Base-by-base conservation (phyloP, 2,113 vertebrate species). In the Steatornis caripensis region DNA sequence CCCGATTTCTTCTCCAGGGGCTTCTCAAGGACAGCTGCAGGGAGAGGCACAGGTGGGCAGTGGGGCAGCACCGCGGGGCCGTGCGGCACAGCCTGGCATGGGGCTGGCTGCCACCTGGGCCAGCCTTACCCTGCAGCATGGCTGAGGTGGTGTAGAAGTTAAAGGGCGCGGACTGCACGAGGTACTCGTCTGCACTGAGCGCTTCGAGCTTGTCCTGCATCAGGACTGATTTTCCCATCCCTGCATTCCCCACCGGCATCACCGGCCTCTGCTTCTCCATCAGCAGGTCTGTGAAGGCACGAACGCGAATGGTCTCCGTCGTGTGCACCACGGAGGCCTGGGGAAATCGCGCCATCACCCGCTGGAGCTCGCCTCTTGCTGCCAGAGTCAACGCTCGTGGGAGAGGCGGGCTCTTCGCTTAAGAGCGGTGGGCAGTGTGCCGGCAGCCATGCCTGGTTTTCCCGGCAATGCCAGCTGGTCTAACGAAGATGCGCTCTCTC, bases 121-220 rank as follows among this genome's bases (percentile, higher is more conserved):
- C 14, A 11, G 49, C 64, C 97, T 95, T 94, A 98, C 98, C 97
- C 91, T 98, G 98, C 78, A 98, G 96, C 98, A 98, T 98, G 92
- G 98, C 98, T 0, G 98, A 98, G 54, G 98, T 98, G 10, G 98
- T 98, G 92, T 98, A 98, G 97, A 98, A 98, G 95, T 99, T 99
- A 74, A 98, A 98, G 41, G 98, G 98, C 75, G 98, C 98, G 0
- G 96, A 94, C 89, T 98, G 98, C 66, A 98, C 96, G 6, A 98
- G 19, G 79, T 97, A 98, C 11, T 97, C 93, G 0, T 98, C 98
- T 0, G 90, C 72, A 64, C 26, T 30, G 3, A 99, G 97, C 3
- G 85, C 86, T 4, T 95, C 88, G 43, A 99, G 96, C 84, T 98
- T 98, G 95, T 98, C 94, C 48, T 97, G 79, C 98, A 98, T 98